Evolutionary conservation across 2,888 invertebrate species (phyloP).

Genomic region (Drosophila nigritarsus): DNA sequence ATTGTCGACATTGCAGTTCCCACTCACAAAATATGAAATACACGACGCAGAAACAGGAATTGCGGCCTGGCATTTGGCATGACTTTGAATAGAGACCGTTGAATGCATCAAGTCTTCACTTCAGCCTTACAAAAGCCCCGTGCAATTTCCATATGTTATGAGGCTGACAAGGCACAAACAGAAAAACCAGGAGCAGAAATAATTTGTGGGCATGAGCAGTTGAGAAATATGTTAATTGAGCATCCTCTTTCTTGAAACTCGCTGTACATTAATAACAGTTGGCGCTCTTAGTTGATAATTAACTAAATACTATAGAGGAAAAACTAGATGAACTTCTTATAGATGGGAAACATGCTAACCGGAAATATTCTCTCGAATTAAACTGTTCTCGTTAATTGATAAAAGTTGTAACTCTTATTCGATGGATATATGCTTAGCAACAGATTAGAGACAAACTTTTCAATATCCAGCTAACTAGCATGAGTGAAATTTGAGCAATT

Average conservation of each 20-base stretch:
- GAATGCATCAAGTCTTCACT: slow-evolving; percentile 25
- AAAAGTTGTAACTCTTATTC: background rate
- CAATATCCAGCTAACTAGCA: background rate
- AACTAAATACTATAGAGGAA: background rate
- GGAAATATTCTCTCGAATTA: background rate
- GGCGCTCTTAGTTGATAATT: background rate
- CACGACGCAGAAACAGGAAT: slow-evolving; percentile 48
- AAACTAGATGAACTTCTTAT: background rate
- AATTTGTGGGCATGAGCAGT: slow-evolving; percentile 15
- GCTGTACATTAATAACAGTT: background rate
- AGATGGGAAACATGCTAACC: slow-evolving; percentile 30
- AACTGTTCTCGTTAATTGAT: background rate
- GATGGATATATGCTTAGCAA: background rate
- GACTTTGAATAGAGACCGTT: slow-evolving; percentile 49
- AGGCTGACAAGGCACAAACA: slow-evolving; percentile 10
- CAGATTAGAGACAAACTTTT: background rate
- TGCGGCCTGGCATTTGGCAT: slow-evolving; percentile 32
- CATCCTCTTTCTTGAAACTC: slow-evolving; percentile 7
- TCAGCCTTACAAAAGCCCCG: slow-evolving; percentile 26
- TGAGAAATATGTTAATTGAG: slow-evolving; percentile 38
- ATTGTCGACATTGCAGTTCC: slow-evolving; percentile 41
- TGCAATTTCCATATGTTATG: slow-evolving; percentile 41
- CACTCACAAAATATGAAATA: slow-evolving; percentile 41
- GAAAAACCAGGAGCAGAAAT: slow-evolving; percentile 15
- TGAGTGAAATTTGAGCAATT: background rate